Base-by-base conservation (phyloP, 2,888 invertebrate genomes). In the Chirona hameri region DNA sequence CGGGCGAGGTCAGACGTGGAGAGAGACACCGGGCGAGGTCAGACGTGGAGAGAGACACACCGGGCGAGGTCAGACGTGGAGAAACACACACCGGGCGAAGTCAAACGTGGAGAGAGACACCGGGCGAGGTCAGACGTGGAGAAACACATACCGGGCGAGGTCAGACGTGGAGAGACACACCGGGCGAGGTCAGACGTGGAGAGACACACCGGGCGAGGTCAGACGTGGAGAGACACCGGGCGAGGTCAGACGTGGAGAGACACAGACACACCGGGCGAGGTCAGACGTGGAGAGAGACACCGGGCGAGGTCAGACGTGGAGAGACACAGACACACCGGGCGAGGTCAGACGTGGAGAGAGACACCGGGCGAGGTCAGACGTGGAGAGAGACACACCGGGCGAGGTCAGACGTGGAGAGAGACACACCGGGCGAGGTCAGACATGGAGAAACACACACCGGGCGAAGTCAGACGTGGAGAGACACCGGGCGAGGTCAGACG, bases 21-120 rank as follows among this genome's bases (percentile, higher is more conserved):
- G 39, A 39, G 82, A 83, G 84, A 86, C 85, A 15, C 18, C 46
- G 29, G 29, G 12, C 55, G 65, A 12, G 10, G 57, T 15, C 57
- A 15, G 57, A 7, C n/a, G n/a, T 9, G 27, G 27, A 10, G 29
- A 3, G 29, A 10, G n/a, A n/a, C 27, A 3, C 69, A 27, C 24
- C 60, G n/a, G 14, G 69, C 29, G 14, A 27, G 14, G 60, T 60
- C 60, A 60, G 24, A 18, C n/a, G n/a, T n/a, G n/a, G n/a, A n/a
- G n/a, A n/a, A n/a, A n/a, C n/a, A n/a, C n/a, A n/a, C n/a, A n/a
- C n/a, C n/a, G n/a, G n/a, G 90, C 91, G 87, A 94, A 95, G 88
- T 94, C 94, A 87, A 93, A 94, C 87, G 86, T 39, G 88, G 87
- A 39, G 39, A 39, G 82, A 83, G 84, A 86, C 85, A 15, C 18